Base-by-base conservation (phyloP, 2,888 invertebrate species). In the Platycheirus rosarum region DNA sequence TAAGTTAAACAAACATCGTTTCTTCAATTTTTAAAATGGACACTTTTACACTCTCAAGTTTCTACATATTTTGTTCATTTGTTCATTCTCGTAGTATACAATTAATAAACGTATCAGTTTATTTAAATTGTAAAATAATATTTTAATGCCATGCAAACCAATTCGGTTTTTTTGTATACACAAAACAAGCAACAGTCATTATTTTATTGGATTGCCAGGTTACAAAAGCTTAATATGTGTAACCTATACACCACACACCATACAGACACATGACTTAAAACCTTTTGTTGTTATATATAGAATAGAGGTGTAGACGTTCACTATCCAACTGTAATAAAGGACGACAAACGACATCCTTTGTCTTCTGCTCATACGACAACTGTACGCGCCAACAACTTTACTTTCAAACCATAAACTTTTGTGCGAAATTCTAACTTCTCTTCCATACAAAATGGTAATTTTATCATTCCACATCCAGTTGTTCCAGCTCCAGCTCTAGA, bases 181-280 rank as follows among this genome's bases (percentile, higher is more conserved):
- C 57, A 40, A 23, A 23, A 32, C 44, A 46, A 49, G 13, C 29
- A 20, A 35, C 8, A 40, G n/a, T n/a, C n/a, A 11, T 65, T 65
- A 65, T 66, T 74, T 26, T 48, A 74, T 74, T 66, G 65, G 46
- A 57, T 60, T 16, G 18, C 55, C 57, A 57, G 14, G 26, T 57
- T 49, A n/a, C 46, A 62, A 73, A 60, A 44, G 42, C 26, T 65
- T 55, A 37, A 48, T 51, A 73, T 73, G 53, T 44, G 51, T 71
- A 44, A 44, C 60, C 60, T 73, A 71, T 63, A 48, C 37, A 60
- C 29, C 18, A 44, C 26, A 66, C 29, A 49, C 16, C 14, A n/a
- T n/a, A n/a, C n/a, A n/a, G n/a, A n/a, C n/a, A n/a, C n/a, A n/a
- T n/a, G n/a, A n/a, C n/a, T n/a, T n/a, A n/a, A n/a, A n/a, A n/a